These are phyloP conservation scores for sheep (Ovis aries) DNA, from an alignment of 2,113 vertebrate species.

Conservation along the genomic window DNA sequence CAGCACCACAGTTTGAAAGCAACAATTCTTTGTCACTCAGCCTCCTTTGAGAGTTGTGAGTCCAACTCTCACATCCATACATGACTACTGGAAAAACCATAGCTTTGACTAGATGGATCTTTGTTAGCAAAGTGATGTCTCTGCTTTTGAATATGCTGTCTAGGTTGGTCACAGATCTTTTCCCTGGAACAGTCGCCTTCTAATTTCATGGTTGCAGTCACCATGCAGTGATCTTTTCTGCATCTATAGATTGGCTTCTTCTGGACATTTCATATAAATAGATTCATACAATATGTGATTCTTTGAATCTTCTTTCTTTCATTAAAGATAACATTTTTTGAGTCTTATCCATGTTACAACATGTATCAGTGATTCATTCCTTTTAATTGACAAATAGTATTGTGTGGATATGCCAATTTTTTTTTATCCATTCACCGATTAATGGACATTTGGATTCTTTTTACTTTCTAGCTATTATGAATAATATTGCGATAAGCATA, in stretches of 20 bases:
- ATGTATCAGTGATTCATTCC: not conserved
- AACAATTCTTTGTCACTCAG: not conserved
- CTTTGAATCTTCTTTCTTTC: not conserved
- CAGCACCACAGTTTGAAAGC: not conserved
- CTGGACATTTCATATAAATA: not conserved
- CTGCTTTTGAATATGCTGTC: not conserved
- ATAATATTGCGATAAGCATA: not conserved
- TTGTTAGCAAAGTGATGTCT: not conserved
- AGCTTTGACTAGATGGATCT: not conserved
- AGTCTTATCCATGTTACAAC: not conserved
- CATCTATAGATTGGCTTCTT: not conserved
- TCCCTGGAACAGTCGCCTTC: not conserved
- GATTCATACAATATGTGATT: not conserved
- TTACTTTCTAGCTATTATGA: not conserved
- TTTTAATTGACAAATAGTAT: not conserved
- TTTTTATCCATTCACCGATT: not conserved
- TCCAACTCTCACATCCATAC: not conserved
- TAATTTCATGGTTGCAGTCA: not conserved
- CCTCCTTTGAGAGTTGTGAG: not conserved
- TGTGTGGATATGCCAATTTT: not conserved
- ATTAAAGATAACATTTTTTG: not conserved
- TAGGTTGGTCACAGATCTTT: not conserved
- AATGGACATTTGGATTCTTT: not conserved
- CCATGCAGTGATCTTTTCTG: not conserved
- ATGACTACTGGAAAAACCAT: not conserved